Evolutionary conservation across 1,140 invertebrate genomes (phyloP).

Genomic region (Caenorhabditis inopinata): DNA sequence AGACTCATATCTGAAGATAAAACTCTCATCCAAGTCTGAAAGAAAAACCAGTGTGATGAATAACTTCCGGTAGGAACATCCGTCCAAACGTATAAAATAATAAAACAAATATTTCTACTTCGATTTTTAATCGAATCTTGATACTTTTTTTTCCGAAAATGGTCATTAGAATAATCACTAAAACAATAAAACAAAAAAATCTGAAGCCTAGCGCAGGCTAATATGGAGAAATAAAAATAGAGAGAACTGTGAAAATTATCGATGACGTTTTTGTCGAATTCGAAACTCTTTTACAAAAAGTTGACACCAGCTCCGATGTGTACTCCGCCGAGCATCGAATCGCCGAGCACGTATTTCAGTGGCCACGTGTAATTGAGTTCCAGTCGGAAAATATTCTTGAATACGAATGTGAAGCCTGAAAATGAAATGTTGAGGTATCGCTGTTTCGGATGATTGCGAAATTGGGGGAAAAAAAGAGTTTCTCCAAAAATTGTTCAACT

Average conservation of each 20-base stretch:
- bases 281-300: constrained; percentile 52
- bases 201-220: neutral
- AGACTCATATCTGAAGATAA: neutral
- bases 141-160: too few relatives aligned
- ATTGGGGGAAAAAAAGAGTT: neutral
- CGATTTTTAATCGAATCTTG: too few relatives aligned
- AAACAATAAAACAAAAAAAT: neutral
- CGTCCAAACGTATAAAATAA: too few relatives aligned
- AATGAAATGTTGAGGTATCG: neutral
- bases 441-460: neutral
- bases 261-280: too few relatives aligned
- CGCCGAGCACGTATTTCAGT: constrained; percentile 54
- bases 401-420: constrained; percentile 52
- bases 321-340: constrained; percentile 52
- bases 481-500: too few relatives aligned
- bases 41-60: too few relatives aligned
- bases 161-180: neutral
- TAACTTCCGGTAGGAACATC: too few relatives aligned
- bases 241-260: neutral
- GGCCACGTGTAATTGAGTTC: constrained; percentile 65
- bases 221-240: neutral
- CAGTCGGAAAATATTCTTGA: constrained; percentile 57
- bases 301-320: constrained; percentile 62
- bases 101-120: too few relatives aligned
- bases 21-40: too few relatives aligned